Conservation (phyloP, 2,888 invertebrate genomes). For the Metacarcinus magister region DNA sequence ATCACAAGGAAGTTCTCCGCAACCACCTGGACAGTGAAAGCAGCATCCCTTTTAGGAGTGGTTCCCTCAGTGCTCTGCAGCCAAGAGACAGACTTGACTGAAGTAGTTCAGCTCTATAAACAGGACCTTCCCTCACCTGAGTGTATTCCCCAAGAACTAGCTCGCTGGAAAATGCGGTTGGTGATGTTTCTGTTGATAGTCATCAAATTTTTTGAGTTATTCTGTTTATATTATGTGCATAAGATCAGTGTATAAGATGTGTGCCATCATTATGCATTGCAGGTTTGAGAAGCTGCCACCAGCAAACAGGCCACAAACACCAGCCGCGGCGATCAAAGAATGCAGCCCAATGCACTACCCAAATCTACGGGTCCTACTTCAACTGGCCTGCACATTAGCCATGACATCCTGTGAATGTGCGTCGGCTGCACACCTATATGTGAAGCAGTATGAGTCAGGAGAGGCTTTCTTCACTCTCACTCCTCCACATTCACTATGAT, state of each 20-base stretch:
- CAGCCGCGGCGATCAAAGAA: neutral
- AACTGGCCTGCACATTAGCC: constrained; percentile 6
- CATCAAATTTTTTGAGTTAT: no score
- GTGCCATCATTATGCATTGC: no score
- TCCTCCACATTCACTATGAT: neutral
- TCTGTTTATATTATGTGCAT: no score
- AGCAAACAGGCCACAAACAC: neutral
- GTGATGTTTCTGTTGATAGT: no score
- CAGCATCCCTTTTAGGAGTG: neutral
- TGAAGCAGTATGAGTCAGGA: neutral
- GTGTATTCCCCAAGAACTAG: neutral
- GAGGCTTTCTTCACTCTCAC: neutral
- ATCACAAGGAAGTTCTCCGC: neutral
- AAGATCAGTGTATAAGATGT: no score
- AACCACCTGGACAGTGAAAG: constrained; percentile 26
- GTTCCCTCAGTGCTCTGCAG: neutral
- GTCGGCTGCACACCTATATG: neutral
- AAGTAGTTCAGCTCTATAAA: constrained; percentile 6
- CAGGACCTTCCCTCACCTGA: constrained; percentile 36
- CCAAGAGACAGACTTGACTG: neutral
- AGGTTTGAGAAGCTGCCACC: neutral
- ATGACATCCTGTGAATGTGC: neutral
- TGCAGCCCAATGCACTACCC: neutral
- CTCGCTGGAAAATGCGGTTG: neutral
- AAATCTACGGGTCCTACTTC: neutral